Evolutionary conservation across 2,113 vertebrate genomes (phyloP).

Genomic region (Empidonax alnorum): DNA sequence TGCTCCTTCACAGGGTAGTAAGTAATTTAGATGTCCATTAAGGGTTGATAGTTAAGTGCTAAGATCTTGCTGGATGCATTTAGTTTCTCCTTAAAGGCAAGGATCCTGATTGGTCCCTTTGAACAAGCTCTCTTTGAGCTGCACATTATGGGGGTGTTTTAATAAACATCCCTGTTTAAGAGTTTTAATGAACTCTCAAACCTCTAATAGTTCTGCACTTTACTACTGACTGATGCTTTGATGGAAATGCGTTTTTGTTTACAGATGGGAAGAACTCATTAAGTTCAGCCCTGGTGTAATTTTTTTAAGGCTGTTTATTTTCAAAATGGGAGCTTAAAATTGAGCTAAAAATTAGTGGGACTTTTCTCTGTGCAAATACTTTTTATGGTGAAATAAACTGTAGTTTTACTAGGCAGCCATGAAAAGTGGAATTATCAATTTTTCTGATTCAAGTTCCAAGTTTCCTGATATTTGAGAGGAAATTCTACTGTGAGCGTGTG

Average conservation of each 20-base stretch:
- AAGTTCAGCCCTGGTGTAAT: neutral
- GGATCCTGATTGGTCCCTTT: neutral
- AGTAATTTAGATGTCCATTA: constrained; percentile 19
- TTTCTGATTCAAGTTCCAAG: neutral
- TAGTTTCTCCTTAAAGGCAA: neutral
- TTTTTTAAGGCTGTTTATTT: neutral
- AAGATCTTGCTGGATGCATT: neutral
- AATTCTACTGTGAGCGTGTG: neutral
- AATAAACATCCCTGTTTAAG: neutral
- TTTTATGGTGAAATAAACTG: neutral
- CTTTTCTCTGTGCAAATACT: neutral
- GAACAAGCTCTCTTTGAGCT: neutral
- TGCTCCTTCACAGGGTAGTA: neutral
- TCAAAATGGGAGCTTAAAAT: neutral
- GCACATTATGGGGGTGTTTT: neutral
- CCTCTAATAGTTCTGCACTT: neutral
- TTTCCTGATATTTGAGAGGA: neutral
- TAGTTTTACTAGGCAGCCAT: neutral
- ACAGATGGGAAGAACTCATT: neutral
- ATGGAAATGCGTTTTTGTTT: neutral
- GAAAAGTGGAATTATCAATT: neutral
- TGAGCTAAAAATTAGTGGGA: neutral
- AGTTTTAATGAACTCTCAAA: neutral
- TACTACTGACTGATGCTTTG: neutral
- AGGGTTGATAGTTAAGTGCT: neutral